Evolutionary conservation across 2,113 vertebrate species (phyloP).

Genomic region (Anoura caudifer): DNA sequence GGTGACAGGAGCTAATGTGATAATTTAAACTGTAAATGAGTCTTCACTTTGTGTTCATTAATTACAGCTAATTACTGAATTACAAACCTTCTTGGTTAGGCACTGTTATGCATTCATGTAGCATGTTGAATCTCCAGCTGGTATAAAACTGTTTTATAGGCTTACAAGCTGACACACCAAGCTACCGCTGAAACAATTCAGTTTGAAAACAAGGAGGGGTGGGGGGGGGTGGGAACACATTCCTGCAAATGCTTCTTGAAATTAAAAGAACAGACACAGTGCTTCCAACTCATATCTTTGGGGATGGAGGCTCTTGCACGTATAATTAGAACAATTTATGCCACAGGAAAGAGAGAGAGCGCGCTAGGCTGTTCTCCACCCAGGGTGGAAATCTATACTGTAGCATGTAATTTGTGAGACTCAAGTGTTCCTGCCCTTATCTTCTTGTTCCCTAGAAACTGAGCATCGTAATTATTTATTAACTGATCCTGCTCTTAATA

Average conservation of each 20-base stretch:
- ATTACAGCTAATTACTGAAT: conserved; percentile 99
- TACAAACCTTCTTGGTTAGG: conserved; percentile 93
- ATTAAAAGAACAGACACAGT: conserved; percentile 65
- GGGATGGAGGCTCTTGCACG: conserved; percentile 40
- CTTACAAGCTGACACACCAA: conserved; percentile 86
- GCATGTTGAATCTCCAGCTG: conserved; percentile 91
- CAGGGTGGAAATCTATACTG: conserved; percentile 35
- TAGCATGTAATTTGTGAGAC: conserved; percentile 60
- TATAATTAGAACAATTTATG: conserved; percentile 70
- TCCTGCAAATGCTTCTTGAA: conserved; percentile 60
- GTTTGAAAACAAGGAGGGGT: conserved; percentile 75
- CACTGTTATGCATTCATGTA: conserved; percentile 91
- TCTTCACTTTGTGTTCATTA: conserved; percentile 99
- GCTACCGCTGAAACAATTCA: conserved; percentile 82
- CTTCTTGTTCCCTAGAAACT: conserved; percentile 63
- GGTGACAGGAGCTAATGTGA: conserved; percentile 99
- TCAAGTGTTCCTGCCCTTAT: conserved; percentile 39
- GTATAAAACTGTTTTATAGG: conserved; percentile 88
- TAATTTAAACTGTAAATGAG: conserved; percentile 99
- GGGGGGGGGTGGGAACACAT: neutral
- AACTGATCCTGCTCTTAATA: conserved; percentile 72
- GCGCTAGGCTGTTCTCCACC: neutral
- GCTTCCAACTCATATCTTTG: conserved; percentile 67
- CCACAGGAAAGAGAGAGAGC: conserved; percentile 15
- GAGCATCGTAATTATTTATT: conserved; percentile 72